Percentiles rank a stretch among this genome's conserved stretches.
Conservation (phyloP, 1,140 invertebrate species). For the Melanaphis sacchari region DNA sequence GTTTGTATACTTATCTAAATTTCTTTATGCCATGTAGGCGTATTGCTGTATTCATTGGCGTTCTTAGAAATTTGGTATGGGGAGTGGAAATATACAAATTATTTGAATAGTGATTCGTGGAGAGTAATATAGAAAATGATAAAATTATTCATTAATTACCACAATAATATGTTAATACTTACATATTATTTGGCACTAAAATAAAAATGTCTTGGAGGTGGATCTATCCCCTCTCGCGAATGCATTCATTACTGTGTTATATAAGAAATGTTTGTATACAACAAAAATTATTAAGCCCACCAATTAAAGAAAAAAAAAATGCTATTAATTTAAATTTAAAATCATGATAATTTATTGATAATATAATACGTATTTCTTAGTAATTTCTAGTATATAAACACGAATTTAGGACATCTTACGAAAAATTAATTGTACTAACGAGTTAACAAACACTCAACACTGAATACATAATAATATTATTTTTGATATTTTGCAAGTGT, state of each 20-base stretch:
- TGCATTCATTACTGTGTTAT: no score
- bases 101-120: no score
- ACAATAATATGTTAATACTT: no score
- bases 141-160: no score
- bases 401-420: neutral
- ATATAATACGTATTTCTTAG: neutral
- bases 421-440: neutral
- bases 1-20: neutral
- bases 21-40: neutral
- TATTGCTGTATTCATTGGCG: neutral
- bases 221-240: no score
- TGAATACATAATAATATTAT: neutral
- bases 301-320: neutral
- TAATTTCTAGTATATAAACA: neutral
- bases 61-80: no score
- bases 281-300: neutral
- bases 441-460: no score
- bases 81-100: no score
- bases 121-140: no score
- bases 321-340: neutral
- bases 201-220: no score
- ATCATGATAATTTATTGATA: neutral
- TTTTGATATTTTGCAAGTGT: neutral
- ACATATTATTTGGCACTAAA: no score
- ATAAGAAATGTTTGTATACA: neutral